A percentile compares a stretch with the other conserved stretches of the same genome.
Evolutionary conservation across 2,113 vertebrate genomes (phyloP).

Genomic region (Leucosticte australis): DNA sequence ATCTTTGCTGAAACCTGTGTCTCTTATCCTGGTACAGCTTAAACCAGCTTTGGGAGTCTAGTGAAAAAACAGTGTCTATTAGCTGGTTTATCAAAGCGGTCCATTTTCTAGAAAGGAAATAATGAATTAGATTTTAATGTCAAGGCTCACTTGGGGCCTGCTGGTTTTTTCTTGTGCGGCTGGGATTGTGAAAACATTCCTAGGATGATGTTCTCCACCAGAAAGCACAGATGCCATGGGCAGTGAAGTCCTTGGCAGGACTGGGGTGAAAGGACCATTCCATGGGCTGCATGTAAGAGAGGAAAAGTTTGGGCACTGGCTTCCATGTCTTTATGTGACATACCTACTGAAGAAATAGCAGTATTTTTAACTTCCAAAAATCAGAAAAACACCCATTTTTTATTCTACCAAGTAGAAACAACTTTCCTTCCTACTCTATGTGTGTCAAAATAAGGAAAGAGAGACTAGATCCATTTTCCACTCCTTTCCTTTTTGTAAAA

Average conservation of each 20-base stretch:
- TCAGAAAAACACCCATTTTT: not conserved
- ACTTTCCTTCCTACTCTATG: not conserved
- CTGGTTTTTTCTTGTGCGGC: not conserved
- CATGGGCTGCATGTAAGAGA: not conserved
- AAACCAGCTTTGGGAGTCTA: not conserved
- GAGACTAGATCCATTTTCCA: not conserved
- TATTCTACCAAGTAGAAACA: not conserved
- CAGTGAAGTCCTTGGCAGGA: not conserved
- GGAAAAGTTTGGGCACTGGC: not conserved
- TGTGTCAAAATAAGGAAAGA: not conserved
- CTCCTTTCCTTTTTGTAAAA: not conserved
- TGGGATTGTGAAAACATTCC: not conserved
- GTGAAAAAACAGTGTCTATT: not conserved
- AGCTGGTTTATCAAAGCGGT: not conserved
- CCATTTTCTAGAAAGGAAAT: conserved; percentile 6
- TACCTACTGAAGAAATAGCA: not conserved
- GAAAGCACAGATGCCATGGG: not conserved
- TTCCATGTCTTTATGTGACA: not conserved
- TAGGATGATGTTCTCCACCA: not conserved
- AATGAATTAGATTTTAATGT: conserved; percentile 1
- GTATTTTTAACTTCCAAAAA: not conserved
- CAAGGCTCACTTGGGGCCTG: not conserved
- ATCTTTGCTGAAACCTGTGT: conserved; percentile 2
- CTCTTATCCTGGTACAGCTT: not conserved
- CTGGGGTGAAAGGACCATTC: not conserved